phyloP scores from a whole-genome alignment of 2,797 vertebrate genomes.

The Gastrophryne carolinensis region DNA sequence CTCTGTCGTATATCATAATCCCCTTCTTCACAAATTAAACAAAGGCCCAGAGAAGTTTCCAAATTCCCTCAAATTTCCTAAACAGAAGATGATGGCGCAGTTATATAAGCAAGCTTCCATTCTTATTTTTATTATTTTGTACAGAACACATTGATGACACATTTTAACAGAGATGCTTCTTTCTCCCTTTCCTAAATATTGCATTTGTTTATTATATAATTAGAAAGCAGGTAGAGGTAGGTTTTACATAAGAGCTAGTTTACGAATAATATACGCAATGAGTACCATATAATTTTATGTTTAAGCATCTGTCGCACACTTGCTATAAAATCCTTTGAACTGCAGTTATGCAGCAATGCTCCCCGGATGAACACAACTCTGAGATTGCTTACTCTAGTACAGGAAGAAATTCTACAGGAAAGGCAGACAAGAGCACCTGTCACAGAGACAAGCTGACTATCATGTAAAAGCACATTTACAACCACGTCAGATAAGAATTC shows the following conservation, averaged over 20 bases:
- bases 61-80: not conserved
- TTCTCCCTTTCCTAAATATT: conserved; percentile 10
- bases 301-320: conserved; percentile 51
- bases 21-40: too few species aligned
- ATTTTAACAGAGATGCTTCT: not conserved
- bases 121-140: not conserved
- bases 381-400: conserved; percentile 17
- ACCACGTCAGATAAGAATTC: too few species aligned
- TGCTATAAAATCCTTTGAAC: conserved; percentile 49
- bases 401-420: conserved; percentile 8
- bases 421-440: conserved; percentile 19
- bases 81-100: not conserved
- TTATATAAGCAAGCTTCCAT: not conserved
- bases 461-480: too few species aligned
- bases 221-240: conserved; percentile 43
- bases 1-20: too few species aligned
- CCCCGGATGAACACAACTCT: conserved; percentile 35
- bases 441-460: too few species aligned
- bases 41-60: too few species aligned
- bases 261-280: conserved; percentile 47
- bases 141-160: not conserved
- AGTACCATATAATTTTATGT: conserved; percentile 52
- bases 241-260: conserved; percentile 49
- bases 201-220: conserved; percentile 21
- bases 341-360: conserved; percentile 47